phyloP scores from a whole-genome alignment of 2,797 vertebrate species.

The Pogonophryne albipinna region DNA sequence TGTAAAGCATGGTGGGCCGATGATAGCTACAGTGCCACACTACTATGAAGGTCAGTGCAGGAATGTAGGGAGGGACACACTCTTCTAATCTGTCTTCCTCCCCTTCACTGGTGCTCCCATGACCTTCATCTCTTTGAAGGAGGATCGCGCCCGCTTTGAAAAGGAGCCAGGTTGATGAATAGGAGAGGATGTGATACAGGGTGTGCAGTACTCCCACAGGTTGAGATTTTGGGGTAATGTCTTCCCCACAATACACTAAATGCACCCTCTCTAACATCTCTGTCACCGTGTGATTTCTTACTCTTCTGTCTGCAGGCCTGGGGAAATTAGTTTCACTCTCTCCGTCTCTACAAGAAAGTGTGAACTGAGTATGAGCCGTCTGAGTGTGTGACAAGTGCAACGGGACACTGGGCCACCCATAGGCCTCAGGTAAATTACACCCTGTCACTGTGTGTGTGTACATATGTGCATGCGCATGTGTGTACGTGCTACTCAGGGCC shows the following conservation, averaged over 20 bases:
- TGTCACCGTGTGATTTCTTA: conserved; percentile 70
- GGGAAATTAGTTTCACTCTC: conserved; percentile 72
- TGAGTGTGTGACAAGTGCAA: conserved; percentile 76
- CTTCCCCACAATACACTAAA: conserved; percentile 39
- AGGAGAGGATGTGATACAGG: conserved; percentile 72
- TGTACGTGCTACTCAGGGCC: conserved; percentile 60
- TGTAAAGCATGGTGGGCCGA: conserved; percentile 70
- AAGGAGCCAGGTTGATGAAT: conserved; percentile 76
- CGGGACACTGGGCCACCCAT: conserved; percentile 80
- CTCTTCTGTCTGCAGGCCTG: conserved; percentile 41
- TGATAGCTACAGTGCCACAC: conserved; percentile 70
- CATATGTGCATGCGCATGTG: conserved; percentile 34
- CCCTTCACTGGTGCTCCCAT: conserved; percentile 57
- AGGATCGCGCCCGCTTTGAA: conserved; percentile 65
- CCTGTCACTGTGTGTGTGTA: conserved; percentile 60
- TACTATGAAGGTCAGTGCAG: conserved; percentile 72
- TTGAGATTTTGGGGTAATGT: conserved; percentile 51
- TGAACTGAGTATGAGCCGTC: conserved; percentile 73
- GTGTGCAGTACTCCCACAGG: conserved; percentile 73
- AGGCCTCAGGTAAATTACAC: conserved; percentile 83
- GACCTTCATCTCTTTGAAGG: conserved; percentile 67
- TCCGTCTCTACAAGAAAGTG: conserved; percentile 52
- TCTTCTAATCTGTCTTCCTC: conserved; percentile 74
- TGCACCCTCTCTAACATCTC: conserved; percentile 42
- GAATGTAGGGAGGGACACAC: conserved; percentile 77